Conservation (phyloP, 2,888 invertebrate genomes). For the Stramonita haemastoma region DNA sequence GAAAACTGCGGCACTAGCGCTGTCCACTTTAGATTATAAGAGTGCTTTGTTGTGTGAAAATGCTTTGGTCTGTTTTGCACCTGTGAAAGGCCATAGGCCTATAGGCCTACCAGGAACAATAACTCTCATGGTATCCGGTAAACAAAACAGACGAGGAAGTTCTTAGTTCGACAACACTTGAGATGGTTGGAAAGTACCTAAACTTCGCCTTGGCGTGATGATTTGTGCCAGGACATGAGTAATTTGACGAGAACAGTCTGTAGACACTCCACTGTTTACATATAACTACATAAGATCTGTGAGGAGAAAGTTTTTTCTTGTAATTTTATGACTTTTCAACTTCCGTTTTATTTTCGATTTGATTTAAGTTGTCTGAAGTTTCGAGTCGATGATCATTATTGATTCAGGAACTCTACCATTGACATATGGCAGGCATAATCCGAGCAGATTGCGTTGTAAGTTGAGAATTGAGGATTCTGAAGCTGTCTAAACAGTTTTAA, state of each 20-base stretch:
- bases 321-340: neutral
- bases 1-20: too few relatives aligned
- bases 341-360: conserved; percentile 15
- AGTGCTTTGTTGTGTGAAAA: neutral
- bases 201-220: neutral
- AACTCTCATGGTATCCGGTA: conserved; percentile 6
- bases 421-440: too few relatives aligned
- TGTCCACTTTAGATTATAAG: too few relatives aligned
- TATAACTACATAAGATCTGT: neutral
- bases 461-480: too few relatives aligned
- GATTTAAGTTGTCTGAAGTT: neutral
- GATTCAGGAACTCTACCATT: too few relatives aligned
- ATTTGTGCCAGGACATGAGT: neutral
- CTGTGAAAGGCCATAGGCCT: neutral
- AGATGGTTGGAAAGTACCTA: neutral
- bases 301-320: neutral
- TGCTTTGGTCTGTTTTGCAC: neutral
- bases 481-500: too few relatives aligned
- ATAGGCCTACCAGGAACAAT: neutral
- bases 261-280: neutral
- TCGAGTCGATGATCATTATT: too few relatives aligned
- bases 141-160: conserved; percentile 23
- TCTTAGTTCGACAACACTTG: neutral
- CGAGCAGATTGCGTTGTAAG: too few relatives aligned
- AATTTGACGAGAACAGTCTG: neutral